Evolutionary conservation across 2,113 vertebrate species (phyloP), one percentile per base, ranked within the genome.

Genomic region (human (Homo sapiens)): DNA sequence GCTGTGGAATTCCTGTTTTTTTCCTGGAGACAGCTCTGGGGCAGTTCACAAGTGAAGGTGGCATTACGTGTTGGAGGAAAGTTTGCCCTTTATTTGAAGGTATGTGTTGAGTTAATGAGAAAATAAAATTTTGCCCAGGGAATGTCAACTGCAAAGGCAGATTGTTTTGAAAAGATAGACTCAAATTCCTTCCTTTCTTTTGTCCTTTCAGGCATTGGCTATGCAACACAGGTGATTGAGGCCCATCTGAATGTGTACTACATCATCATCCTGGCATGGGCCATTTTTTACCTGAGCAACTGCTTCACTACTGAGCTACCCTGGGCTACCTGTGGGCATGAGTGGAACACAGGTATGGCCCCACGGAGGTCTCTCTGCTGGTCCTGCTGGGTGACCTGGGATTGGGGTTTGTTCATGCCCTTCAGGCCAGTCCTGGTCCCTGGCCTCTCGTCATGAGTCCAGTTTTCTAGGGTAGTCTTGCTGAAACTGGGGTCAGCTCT

Each of bases 21-120:
- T 99, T 99, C 98, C 96, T 99, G 99, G 99, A 99, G 98, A 99
- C 99, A 0, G 99, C 99, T 40, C 97, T 99, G 98, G 99, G 99
- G 48, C 99, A 99, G 97, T 99, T 99, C 96, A 99, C 99, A 4
- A 99, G 99, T 30, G 99, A 99, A 98, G 99, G 99, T 98, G 99
- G 99, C 75, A 99, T 99, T 98, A 99, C 99, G 0, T 99, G 99
- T 97, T 99, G 99, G 99, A 99, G 99, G 97, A 99, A 99, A 98
- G 98, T 99, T 89, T 99, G 99, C 96, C 99, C 99, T 38, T 98
- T 99, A 2, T 99, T 99, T 98, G 99, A 99, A 99, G 99, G 99
- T 99, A 98, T 98, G 94, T 64, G 35, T 48, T 79, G 78, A 48
- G 40, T 78, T 61, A 7, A 18, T 57, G 38, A 84, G 89, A 90